Evolutionary conservation across 2,797 vertebrate genomes (phyloP).

Genomic region (Acanthurus leucopareius): DNA sequence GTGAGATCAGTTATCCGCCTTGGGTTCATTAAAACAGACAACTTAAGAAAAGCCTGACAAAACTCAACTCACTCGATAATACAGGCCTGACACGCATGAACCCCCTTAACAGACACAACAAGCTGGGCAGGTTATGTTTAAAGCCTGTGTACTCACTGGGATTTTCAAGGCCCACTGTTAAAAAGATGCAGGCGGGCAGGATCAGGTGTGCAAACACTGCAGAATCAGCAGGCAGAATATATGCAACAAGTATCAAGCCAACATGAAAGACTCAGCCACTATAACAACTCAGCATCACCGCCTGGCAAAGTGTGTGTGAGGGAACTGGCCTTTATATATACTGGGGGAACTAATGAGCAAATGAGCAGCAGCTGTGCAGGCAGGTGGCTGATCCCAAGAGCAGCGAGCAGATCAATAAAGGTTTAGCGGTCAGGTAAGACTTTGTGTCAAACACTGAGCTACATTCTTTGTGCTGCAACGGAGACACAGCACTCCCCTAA

Average conservation of each 20-base stretch:
- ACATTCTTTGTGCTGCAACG: not conserved
- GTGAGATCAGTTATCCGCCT: no score
- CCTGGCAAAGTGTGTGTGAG: slow-evolving; percentile 27
- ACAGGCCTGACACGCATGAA: not conserved
- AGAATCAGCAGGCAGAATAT: slow-evolving; percentile 35
- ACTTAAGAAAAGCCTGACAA: slow-evolving; percentile 6
- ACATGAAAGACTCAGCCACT: slow-evolving; percentile 19
- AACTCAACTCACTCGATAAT: not conserved
- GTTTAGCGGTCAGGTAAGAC: slow-evolving; percentile 47
- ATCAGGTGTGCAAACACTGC: slow-evolving; percentile 28
- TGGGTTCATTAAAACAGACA: not conserved
- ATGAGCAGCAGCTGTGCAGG: slow-evolving; percentile 61
- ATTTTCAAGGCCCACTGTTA: slow-evolving; percentile 23
- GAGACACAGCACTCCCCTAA: slow-evolving; percentile 19
- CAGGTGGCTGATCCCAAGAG: slow-evolving; percentile 57
- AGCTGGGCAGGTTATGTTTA: slow-evolving; percentile 23
- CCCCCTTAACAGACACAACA: not conserved
- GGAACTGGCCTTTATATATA: slow-evolving; percentile 11
- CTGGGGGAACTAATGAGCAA: slow-evolving; percentile 56
- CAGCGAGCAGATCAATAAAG: slow-evolving; percentile 41
- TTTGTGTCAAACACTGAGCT: slow-evolving; percentile 27
- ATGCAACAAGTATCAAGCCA: slow-evolving; percentile 49
- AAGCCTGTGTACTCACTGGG: slow-evolving; percentile 11
- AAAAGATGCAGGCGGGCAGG: slow-evolving; percentile 12
- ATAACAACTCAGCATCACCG: slow-evolving; percentile 23